These are phyloP conservation scores for Dolichotis patagonum DNA, from an alignment of 2,113 vertebrate species.

Conservation along the genomic window DNA sequence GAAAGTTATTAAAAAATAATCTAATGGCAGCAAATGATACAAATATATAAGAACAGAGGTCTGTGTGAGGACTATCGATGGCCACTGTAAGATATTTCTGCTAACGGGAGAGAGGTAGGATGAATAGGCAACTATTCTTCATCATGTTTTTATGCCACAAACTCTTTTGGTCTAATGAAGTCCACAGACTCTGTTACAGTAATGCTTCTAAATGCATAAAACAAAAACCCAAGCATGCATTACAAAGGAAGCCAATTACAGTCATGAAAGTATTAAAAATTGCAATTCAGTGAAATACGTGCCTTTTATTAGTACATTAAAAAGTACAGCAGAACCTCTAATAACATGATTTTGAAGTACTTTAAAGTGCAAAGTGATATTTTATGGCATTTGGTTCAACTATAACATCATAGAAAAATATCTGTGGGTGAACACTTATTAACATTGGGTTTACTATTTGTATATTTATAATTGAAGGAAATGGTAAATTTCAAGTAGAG, in stretches of 20 bases:
- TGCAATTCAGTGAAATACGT: background rate
- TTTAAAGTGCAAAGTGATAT: background rate
- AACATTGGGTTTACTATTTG: background rate
- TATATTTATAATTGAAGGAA: background rate
- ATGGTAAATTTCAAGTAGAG: background rate
- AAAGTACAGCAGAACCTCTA: background rate
- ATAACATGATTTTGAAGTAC: background rate
- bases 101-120: background rate
- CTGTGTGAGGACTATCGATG: background rate
- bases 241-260: background rate
- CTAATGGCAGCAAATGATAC: background rate
- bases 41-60: background rate
- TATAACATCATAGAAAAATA: background rate
- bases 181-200: background rate
- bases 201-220: background rate
- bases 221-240: background rate
- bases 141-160: background rate
- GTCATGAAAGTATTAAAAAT: conserved; percentile 22
- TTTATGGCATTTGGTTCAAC: background rate
- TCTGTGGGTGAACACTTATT: background rate
- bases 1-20: background rate
- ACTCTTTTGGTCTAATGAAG: background rate
- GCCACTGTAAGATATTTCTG: background rate
- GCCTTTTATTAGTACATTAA: background rate
- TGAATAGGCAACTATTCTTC: background rate